Evolutionary conservation across 2,113 vertebrate genomes (phyloP), one percentile per base, ranked within the genome.

Genomic region (Carlito syrichta): DNA sequence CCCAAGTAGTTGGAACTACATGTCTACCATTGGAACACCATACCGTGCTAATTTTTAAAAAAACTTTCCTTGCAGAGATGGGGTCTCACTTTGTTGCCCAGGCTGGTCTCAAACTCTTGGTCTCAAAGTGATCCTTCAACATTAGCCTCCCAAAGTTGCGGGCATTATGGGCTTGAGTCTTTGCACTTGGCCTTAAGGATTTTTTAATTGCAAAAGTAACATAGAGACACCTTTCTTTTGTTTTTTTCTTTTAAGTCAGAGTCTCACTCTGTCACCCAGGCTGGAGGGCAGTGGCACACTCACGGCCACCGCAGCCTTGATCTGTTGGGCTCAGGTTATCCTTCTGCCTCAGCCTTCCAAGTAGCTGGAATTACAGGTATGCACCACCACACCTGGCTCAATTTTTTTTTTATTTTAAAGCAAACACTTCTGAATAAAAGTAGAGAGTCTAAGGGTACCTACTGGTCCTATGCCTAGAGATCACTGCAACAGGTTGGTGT

Each of bases 111-210:
- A 32, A 66, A 35, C 32, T 66, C 63, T 16, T 66, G 8, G 19
- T 32, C 63, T 66, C 63, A 66, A n/a, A 35, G 63, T 66, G 63
- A 66, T 66, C 32, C 17, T 30, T 32, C 32, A 13, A 7, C 63
- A 13, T 66, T 66, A 32, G 63, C 63, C 63, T 66, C 63, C 63
- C 32, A 66, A 66, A 66, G 63, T 19, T n/a, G 63, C 63, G 32
- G 32, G 32, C 30, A 66, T 35, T 66, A 66, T 6, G 35, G 62
- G 62, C 62, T 32, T 66, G 32, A 66, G 32, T 16, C 63, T 35
- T 16, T 1, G 16, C 0, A 6, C 63, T 16, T 7, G 35, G 63
- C 2, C 32, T n/a, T n/a, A n/a, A n/a, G n/a, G n/a, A n/a, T n/a
- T n/a, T 83, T 74, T 76, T n/a, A 48, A 40, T 8, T 66, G 56